Evolutionary conservation across 2,888 invertebrate species (phyloP), one percentile per base, ranked within the genome.

Genomic region (Theretra japonica): DNA sequence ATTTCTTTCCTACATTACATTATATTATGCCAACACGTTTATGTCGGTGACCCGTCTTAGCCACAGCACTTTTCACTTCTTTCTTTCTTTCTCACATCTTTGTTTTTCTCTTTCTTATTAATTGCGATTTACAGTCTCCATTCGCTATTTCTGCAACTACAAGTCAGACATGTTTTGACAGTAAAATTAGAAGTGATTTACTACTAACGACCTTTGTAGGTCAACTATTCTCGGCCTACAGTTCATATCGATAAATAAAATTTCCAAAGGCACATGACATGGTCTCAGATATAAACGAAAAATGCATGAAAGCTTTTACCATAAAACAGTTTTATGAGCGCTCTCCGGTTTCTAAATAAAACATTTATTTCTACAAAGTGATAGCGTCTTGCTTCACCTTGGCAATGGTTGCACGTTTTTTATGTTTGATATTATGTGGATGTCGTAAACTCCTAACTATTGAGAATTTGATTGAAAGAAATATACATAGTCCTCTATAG

Each of bases 221-320:
- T 41, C 15, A 41, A 53, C 53, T n/a, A 19, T n/a, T 53, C 53
- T 53, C 25, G 7, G 28, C 17, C n/a, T 33, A 8, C 62, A 48
- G 23, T 65, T 65, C 1, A 65, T 65, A 23, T 48, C 23, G 23
- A 65, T 33, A 30, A 60, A n/a, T 30, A 56, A 57, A 70, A 25
- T 57, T 70, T 41, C 41, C 33, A 58, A 69, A 19, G 72, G 70
- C 73, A 68, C 69, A 70, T 73, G 72, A 75, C 68, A 70, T 71
- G 70, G 71, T 72, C 59, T 71, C 65, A 71, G 72, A 73, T 74
- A 78, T 81, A 82, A 82, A 80, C 75, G 74, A 80, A 81, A 80
- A 80, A 82, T 79, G 73, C 79, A 79, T 80, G 73, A 79, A 82
- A 80, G 82, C 84, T 85, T 83, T 85, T 79, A 85, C 65, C 82